A percentile compares a stretch with the other conserved stretches of the same genome.
These are phyloP conservation scores for Hyppa rectilinea DNA, from an alignment of 2,888 invertebrate species.

Conservation along the genomic window DNA sequence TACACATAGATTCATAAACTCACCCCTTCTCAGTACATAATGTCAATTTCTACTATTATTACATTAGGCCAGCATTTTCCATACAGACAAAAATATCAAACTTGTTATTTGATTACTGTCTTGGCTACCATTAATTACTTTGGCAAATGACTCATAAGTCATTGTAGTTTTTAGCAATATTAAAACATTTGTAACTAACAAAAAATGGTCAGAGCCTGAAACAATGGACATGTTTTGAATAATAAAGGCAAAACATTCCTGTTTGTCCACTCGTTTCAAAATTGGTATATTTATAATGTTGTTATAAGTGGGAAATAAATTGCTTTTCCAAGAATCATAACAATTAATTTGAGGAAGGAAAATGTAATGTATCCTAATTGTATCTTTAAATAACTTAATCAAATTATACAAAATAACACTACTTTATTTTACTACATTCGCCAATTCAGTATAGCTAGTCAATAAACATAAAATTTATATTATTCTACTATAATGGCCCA, in stretches of 20 bases:
- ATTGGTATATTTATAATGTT: not conserved
- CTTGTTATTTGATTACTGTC: not conserved
- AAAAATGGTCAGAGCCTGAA: slow-evolving; percentile 5
- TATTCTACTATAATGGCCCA: not conserved
- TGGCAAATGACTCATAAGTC: not conserved
- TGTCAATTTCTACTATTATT: not conserved
- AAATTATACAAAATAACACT: not conserved
- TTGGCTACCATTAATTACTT: not conserved
- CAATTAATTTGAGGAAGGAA: slow-evolving; percentile 45
- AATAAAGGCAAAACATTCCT: slow-evolving; percentile 20
- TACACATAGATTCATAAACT: not conserved
- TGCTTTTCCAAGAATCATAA: not conserved
- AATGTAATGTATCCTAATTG: slow-evolving; percentile 12
- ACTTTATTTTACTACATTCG: not conserved
- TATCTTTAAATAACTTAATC: slow-evolving; percentile 6
- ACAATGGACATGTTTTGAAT: not conserved
- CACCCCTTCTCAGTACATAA: not conserved
- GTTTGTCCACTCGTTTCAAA: slow-evolving; percentile 20
- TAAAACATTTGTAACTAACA: not conserved
- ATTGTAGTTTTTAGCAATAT: not conserved
- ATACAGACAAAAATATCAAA: not conserved
- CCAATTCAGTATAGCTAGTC: not conserved
- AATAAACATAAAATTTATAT: not conserved
- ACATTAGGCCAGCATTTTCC: not conserved
- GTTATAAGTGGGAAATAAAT: not conserved